These are phyloP conservation scores for Pocillopora damicornis DNA, from an alignment of 64 coral and sea anemone species.

Conservation along the genomic window DNA sequence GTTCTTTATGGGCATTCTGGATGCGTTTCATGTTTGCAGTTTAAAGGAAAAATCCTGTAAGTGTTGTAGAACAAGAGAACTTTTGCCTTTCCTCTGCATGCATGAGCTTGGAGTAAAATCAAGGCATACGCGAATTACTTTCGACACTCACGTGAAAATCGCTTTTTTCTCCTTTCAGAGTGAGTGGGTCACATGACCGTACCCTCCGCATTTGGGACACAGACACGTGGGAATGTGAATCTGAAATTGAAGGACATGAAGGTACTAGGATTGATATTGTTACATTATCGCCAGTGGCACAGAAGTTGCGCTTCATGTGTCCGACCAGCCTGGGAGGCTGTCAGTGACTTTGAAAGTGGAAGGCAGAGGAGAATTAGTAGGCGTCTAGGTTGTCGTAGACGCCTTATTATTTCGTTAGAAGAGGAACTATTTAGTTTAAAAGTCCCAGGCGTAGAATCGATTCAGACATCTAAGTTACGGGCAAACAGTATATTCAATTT, in stretches of 20 bases:
- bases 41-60: slow-evolving; percentile 78
- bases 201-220: slow-evolving; percentile 83
- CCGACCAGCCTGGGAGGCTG: too few relatives aligned
- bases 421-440: too few relatives aligned
- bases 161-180: slow-evolving; percentile 42
- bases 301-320: too few relatives aligned
- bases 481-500: too few relatives aligned
- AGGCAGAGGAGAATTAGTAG: too few relatives aligned
- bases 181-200: slow-evolving; percentile 87
- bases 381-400: too few relatives aligned
- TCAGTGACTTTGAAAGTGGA: too few relatives aligned
- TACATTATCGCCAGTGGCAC: neutral
- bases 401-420: neutral
- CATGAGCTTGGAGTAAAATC: too few relatives aligned
- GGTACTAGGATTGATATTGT: slow-evolving; percentile 34
- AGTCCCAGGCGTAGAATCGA: too few relatives aligned
- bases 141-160: neutral
- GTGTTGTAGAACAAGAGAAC: slow-evolving; percentile 5
- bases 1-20: slow-evolving; percentile 84
- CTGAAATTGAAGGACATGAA: slow-evolving; percentile 68
- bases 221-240: slow-evolving; percentile 81
- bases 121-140: too few relatives aligned
- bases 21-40: slow-evolving; percentile 78
- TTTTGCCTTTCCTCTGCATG: too few relatives aligned
- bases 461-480: too few relatives aligned